Percentiles rank a stretch among this genome's conserved stretches.
Evolutionary conservation across 2,888 invertebrate species (phyloP).

Genomic region (Lasioglossum zephyrum): DNA sequence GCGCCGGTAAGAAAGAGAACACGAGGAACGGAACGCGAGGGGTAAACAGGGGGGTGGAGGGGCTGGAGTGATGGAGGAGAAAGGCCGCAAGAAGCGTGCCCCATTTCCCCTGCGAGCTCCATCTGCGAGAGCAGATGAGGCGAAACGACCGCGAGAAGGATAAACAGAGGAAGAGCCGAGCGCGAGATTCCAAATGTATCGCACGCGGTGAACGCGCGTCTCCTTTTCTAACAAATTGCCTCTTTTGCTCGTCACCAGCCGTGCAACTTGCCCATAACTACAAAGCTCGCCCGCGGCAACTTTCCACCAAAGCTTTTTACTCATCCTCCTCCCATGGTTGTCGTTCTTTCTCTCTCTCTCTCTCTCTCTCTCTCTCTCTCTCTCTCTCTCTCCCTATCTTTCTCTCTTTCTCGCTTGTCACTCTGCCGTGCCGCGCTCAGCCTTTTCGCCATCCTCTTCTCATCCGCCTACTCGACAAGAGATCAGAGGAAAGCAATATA

Average conservation of each 20-base stretch:
- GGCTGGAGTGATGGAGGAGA: neutral
- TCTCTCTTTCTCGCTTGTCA: conserved; percentile 37
- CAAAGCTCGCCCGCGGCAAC: conserved; percentile 72
- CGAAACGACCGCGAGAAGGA: conserved; percentile 14
- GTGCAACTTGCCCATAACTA: conserved; percentile 74
- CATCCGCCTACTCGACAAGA: conserved; percentile 14
- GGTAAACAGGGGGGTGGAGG: neutral
- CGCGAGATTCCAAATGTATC: conserved; percentile 72
- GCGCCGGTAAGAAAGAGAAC: conserved; percentile 18
- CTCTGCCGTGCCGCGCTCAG: conserved; percentile 44
- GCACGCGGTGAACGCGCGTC: conserved; percentile 68
- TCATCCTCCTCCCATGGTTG: conserved; percentile 56
- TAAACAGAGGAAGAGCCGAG: conserved; percentile 4
- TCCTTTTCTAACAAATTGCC: conserved; percentile 76
- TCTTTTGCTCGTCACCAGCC: conserved; percentile 69
- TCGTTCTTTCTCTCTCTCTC: conserved; percentile 23
- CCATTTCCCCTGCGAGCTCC: neutral
- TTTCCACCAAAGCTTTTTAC: conserved; percentile 66
- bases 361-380: conserved; percentile 25
- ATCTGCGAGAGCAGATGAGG: conserved; percentile 14
- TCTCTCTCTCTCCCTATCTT: neutral
- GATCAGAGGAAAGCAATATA: conserved; percentile 73
- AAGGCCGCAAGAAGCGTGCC: conserved; percentile 34
- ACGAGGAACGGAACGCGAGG: neutral
- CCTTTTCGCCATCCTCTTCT: conserved; percentile 58